Percentiles rank a stretch among this genome's conserved stretches.
Evolutionary conservation across 2,797 vertebrate genomes (phyloP).

Genomic region (Novumbra hubbsi): DNA sequence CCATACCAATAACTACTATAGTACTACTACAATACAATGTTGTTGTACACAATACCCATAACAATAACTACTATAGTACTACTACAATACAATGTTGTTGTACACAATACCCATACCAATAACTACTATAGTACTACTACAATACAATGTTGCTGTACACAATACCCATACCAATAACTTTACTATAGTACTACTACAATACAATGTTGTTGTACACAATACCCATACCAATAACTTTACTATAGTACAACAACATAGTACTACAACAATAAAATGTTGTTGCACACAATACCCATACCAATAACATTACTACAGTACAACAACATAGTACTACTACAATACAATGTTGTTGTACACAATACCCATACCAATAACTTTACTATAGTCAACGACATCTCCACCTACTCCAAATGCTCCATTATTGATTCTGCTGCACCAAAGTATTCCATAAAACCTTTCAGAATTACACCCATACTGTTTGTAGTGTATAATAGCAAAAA

Average conservation of each 20-base stretch:
- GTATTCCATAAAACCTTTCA: not conserved
- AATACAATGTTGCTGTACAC: too few relatives aligned
- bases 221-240: not conserved
- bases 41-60: too few relatives aligned
- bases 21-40: too few relatives aligned
- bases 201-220: too few relatives aligned
- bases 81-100: too few relatives aligned
- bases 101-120: not conserved
- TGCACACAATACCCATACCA: too few relatives aligned
- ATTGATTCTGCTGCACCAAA: not conserved
- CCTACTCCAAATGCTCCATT: not conserved
- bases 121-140: too few relatives aligned
- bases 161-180: not conserved
- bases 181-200: too few relatives aligned
- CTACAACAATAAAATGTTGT: too few relatives aligned
- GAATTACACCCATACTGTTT: not conserved
- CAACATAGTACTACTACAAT: too few relatives aligned
- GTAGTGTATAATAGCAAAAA: not conserved
- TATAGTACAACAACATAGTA: too few relatives aligned
- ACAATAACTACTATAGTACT: not conserved
- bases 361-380: not conserved
- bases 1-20: not conserved
- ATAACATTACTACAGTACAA: too few relatives aligned
- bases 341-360: conserved; percentile 1
- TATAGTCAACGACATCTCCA: not conserved